These are phyloP conservation scores for Lonchura striata DNA, from an alignment of 2,113 vertebrate species.

Conservation along the genomic window DNA sequence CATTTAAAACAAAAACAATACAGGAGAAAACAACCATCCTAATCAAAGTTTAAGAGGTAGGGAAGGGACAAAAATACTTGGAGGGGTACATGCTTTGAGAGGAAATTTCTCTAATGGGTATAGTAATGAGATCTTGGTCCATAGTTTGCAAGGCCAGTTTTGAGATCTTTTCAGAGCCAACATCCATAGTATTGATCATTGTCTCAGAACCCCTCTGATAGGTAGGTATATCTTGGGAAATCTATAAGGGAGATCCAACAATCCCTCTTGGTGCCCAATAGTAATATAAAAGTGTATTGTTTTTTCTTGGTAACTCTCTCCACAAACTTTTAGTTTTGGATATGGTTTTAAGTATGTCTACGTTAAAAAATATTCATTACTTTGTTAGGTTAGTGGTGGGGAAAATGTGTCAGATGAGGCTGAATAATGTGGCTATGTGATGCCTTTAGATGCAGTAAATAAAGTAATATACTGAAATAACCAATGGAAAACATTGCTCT, in stretches of 20 bases:
- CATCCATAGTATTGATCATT: background rate
- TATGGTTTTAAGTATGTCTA: background rate
- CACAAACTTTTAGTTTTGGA: background rate
- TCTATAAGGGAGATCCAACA: background rate
- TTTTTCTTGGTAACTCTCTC: background rate
- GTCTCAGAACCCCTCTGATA: background rate
- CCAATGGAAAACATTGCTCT: background rate
- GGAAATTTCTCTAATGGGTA: background rate
- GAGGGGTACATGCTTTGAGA: background rate
- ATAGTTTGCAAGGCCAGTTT: background rate
- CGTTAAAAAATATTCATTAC: background rate
- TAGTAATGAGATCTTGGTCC: background rate
- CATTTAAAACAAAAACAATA: background rate
- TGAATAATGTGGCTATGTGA: background rate
- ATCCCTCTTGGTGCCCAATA: background rate
- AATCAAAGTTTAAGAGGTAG: background rate
- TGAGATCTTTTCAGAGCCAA: background rate
- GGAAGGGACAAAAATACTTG: background rate
- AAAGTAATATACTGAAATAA: background rate
- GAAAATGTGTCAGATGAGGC: background rate
- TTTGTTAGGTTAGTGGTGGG: background rate
- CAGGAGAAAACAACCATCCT: background rate
- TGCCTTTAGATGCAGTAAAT: background rate
- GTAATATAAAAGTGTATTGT: background rate
- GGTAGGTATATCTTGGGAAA: background rate